Base-by-base conservation (phyloP, 2,888 invertebrate species). In the Amphiduros pacificus region DNA sequence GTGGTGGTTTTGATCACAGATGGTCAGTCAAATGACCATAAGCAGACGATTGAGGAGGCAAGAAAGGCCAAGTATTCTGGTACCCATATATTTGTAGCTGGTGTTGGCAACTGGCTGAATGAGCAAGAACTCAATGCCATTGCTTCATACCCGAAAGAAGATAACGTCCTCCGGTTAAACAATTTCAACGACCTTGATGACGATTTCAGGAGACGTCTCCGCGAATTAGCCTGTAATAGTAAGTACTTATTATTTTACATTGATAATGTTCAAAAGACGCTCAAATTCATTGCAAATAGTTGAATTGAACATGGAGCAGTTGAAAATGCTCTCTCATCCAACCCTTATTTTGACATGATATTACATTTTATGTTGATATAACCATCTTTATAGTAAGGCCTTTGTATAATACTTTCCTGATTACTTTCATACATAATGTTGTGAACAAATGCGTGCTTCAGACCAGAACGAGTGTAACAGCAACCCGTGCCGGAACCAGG, bases 101-200 rank as follows among this genome's bases (percentile, higher is more conserved):
- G 56, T 26, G 51, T 61, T 26, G 61, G 56, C 36, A 49, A 50
- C 50, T 56, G 56, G 55, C 24, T 61, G 51, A 44, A 61, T 20
- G 56, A 61, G 29, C 20, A 51, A 27, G 61, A 61, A 41, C 44
- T 61, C 53, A 49, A 50, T 17, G 56, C 56, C 41, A 56, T 61
- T 2, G 61, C 61, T 20, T 44, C 53, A 22, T 55, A 56, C 52
- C 61, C 61, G 17, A 28, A 51, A n/a, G 28, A 52, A 17, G 36
- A 24, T 36, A 52, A 51, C 22, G n/a, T 44, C 20, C 44, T 59
- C 41, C 59, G 44, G 5, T 28, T 59, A 20, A n/a, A 11, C 28
- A 52, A 31, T 32, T 59, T 59, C 41, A 36, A 59, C 24, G 32
- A 44, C 29, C 53, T 59, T 3, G 29, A 32, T 36, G 29, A 20